phyloP scores from a whole-genome alignment of 2,113 vertebrate species.

The Quiscalus mexicanus region DNA sequence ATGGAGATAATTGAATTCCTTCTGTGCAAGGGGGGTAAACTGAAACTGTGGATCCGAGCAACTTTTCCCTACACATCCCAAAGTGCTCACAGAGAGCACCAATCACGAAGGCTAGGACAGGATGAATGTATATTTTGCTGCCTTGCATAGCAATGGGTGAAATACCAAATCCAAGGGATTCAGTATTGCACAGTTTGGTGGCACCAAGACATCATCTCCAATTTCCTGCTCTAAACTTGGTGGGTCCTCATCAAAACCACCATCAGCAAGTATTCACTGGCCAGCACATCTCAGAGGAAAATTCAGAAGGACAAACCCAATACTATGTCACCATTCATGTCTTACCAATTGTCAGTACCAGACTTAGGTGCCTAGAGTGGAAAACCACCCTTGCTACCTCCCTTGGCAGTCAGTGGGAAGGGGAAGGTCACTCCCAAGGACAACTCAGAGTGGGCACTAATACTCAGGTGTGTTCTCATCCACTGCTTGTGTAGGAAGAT shows the following conservation, averaged over 20 bases:
- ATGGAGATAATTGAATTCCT: background rate
- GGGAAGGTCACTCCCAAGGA: background rate
- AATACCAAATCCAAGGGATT: background rate
- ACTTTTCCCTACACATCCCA: background rate
- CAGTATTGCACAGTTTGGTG: background rate
- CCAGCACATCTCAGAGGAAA: background rate
- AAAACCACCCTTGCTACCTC: background rate
- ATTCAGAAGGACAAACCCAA: background rate
- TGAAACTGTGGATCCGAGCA: background rate
- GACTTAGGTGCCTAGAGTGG: background rate
- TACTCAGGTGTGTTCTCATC: rapidly evolving
- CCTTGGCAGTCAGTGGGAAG: background rate
- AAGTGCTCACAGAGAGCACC: background rate
- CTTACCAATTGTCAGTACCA: background rate
- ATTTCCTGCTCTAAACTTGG: background rate
- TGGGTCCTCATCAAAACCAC: background rate
- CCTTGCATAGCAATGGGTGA: background rate
- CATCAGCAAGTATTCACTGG: background rate
- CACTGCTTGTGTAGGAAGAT: background rate
- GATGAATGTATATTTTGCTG: background rate
- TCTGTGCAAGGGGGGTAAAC: background rate
- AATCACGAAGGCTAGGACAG: background rate
- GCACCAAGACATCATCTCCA: background rate
- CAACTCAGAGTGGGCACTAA: background rate
- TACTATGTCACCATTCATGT: background rate